These are phyloP conservation scores for Campodea augens DNA, from an alignment of 1,140 invertebrate species.

Conservation along the genomic window DNA sequence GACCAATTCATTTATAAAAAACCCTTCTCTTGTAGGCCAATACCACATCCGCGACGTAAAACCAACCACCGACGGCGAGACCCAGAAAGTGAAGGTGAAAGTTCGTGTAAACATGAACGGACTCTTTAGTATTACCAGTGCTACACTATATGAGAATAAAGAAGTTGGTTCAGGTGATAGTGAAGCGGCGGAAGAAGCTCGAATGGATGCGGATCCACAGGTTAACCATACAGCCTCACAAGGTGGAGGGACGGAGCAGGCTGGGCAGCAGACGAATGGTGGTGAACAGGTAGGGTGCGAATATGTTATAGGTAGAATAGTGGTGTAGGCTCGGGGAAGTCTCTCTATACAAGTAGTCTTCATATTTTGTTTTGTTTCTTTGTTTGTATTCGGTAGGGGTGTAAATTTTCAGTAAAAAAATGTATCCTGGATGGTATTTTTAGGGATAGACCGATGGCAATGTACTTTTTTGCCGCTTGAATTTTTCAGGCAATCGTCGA, in stretches of 20 bases:
- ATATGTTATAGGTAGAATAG: neutral
- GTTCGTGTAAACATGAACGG: constrained; percentile 84
- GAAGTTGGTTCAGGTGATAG: constrained; percentile 25
- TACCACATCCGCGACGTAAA: constrained; percentile 72
- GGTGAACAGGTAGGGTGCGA: no score
- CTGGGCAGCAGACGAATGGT: no score
- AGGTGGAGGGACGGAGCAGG: neutral
- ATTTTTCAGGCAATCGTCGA: no score
- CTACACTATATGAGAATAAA: constrained; percentile 65
- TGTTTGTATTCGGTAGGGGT: no score
- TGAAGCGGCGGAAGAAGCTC: constrained; percentile 1
- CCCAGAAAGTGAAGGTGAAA: constrained; percentile 88
- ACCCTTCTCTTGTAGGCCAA: constrained; percentile 32
- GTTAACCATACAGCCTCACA: neutral
- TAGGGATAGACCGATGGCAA: no score
- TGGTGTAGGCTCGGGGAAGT: no score
- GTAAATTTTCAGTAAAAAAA: no score
- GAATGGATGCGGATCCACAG: constrained; percentile 2
- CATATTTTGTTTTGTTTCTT: no score
- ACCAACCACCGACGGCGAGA: constrained; percentile 65
- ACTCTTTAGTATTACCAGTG: constrained; percentile 66
- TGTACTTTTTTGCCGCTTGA: no score
- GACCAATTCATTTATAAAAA: neutral
- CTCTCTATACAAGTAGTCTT: no score
- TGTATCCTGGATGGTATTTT: no score